A percentile compares a stretch with the other conserved stretches of the same genome.
These are phyloP conservation scores for Phortica okadai DNA, from an alignment of 2,888 invertebrate species.

Conservation along the genomic window DNA sequence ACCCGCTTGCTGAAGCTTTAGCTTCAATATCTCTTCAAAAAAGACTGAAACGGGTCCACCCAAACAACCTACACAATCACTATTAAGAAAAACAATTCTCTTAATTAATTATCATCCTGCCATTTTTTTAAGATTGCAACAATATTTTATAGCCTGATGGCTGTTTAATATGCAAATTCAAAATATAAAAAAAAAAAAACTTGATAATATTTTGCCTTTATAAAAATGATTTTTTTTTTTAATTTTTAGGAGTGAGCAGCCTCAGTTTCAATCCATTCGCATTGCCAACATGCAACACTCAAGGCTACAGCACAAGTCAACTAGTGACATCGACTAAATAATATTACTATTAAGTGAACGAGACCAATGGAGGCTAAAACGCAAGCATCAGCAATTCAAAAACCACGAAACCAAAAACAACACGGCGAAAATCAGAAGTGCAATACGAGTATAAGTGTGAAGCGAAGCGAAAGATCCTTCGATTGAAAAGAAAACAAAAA, in stretches of 20 bases:
- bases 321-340: slow-evolving; percentile 87
- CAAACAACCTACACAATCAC: too few species aligned
- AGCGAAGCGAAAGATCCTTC: background rate
- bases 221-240: background rate
- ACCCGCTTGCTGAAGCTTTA: too few species aligned
- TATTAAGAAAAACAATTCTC: too few species aligned
- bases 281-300: slow-evolving; percentile 91
- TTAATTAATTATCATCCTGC: too few species aligned
- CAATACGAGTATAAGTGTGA: slow-evolving; percentile 8
- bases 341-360: slow-evolving; percentile 73
- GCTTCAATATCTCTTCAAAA: too few species aligned
- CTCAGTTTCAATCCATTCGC: slow-evolving; percentile 96
- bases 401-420: slow-evolving; percentile 21
- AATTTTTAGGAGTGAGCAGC: slow-evolving; percentile 83
- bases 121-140: too few species aligned
- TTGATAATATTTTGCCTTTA: background rate
- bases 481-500: background rate
- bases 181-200: too few species aligned
- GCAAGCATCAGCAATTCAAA: background rate
- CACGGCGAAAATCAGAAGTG: slow-evolving; percentile 15
- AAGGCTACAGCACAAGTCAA: slow-evolving; percentile 87
- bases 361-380: slow-evolving; percentile 18
- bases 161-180: too few species aligned
- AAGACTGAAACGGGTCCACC: too few species aligned
- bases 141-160: too few species aligned